Conservation (phyloP, 2,113 vertebrate species). For the Tricholaema leucomelas region DNA sequence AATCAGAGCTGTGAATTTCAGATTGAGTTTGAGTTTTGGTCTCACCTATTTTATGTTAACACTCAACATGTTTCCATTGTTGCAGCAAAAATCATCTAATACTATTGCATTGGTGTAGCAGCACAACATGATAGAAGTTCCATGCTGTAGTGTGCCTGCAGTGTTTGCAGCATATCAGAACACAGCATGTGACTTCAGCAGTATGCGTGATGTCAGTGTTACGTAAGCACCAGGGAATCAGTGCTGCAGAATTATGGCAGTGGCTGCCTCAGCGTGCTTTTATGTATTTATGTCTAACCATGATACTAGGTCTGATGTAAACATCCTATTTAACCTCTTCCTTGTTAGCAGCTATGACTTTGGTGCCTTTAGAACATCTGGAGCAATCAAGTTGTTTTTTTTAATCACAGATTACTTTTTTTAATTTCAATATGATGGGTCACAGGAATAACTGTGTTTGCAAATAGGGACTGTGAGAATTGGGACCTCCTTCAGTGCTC, state of each 20-base stretch:
- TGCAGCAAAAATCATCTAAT: neutral
- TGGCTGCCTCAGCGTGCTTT: neutral
- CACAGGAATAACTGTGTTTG: neutral
- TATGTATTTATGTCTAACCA: neutral
- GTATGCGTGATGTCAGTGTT: neutral
- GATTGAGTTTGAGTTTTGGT: neutral
- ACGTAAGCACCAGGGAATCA: neutral
- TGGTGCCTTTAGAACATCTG: neutral
- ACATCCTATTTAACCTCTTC: neutral
- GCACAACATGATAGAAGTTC: neutral
- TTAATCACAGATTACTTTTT: neutral
- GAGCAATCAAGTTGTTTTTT: neutral
- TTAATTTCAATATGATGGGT: neutral
- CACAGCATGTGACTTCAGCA: neutral
- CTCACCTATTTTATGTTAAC: neutral
- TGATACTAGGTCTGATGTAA: neutral
- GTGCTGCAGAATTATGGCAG: neutral
- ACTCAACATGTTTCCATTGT: neutral
- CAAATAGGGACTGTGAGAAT: neutral
- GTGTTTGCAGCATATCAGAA: neutral
- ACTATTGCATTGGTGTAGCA: neutral
- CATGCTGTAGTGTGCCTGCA: neutral
- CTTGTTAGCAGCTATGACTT: neutral
- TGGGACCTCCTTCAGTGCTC: neutral
- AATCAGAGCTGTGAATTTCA: neutral